These are phyloP conservation scores for Amiota mariae DNA, from an alignment of 2,888 invertebrate species.

Conservation along the genomic window DNA sequence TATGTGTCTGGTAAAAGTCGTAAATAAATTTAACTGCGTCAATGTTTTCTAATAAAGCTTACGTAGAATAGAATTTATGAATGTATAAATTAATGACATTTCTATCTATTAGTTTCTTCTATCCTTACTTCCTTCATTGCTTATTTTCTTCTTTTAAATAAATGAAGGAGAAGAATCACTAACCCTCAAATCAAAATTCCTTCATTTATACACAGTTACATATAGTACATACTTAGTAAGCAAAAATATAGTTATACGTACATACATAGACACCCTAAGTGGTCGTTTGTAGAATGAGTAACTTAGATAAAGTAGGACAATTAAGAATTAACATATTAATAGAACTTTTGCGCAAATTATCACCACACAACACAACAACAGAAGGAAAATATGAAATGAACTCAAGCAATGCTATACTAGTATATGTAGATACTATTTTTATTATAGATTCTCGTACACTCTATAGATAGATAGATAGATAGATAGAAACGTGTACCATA, in stretches of 20 bases:
- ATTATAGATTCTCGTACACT: too few relatives aligned
- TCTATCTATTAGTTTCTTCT: background rate
- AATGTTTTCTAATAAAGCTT: background rate
- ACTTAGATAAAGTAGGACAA: constrained; percentile 54
- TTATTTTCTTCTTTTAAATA: background rate
- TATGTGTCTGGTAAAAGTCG: too few relatives aligned
- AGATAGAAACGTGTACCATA: too few relatives aligned
- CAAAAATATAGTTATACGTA: background rate
- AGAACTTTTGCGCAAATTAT: constrained; percentile 67
- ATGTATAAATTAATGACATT: too few relatives aligned
- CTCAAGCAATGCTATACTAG: too few relatives aligned
- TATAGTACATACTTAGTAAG: background rate
- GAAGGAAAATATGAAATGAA: constrained; percentile 50
- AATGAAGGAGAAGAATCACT: background rate
- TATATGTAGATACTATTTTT: too few relatives aligned
- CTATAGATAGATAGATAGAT: too few relatives aligned
- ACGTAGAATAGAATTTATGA: too few relatives aligned
- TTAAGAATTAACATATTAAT: constrained; percentile 68
- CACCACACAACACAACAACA: constrained; percentile 14
- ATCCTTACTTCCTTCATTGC: background rate
- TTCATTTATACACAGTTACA: background rate
- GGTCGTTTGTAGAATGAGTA: constrained; percentile 23
- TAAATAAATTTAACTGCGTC: constrained; percentile 20
- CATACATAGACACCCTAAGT: background rate
- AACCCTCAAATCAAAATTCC: background rate